A percentile compares a stretch with the other conserved stretches of the same genome.
These are phyloP conservation scores for Parazoanthus atlanticus DNA, from an alignment of 92 coral and sea anemone genomes.

Conservation along the genomic window DNA sequence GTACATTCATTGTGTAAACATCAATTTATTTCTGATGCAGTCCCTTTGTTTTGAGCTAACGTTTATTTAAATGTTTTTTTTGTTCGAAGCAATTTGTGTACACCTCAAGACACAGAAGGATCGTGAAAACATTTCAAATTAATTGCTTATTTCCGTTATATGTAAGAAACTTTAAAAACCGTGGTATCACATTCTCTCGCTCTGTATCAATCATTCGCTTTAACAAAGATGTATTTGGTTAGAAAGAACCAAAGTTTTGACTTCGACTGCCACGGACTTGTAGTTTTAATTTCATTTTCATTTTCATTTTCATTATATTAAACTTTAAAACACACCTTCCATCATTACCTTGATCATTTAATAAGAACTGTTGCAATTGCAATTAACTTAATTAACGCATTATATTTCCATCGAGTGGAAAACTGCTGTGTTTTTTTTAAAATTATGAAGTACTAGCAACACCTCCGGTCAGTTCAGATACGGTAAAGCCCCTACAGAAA, in stretches of 20 bases:
- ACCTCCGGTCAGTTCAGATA: no score
- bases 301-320: no score
- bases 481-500: neutral
- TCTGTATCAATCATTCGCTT: neutral
- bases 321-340: neutral
- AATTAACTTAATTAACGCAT: neutral
- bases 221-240: neutral
- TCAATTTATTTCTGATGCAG: no score
- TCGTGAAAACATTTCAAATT: neutral
- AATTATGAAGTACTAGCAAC: no score
- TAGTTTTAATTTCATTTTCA: no score
- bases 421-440: neutral
- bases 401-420: neutral
- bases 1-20: no score
- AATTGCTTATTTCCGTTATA: slow-evolving; percentile 14
- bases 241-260: neutral
- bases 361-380: neutral
- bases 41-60: neutral
- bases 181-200: neutral
- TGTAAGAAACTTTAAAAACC: neutral
- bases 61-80: neutral
- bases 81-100: neutral
- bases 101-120: neutral
- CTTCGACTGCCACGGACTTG: neutral
- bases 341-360: neutral